A percentile compares a stretch with the other conserved stretches of the same genome.
phyloP scores from a whole-genome alignment of 2,113 vertebrate genomes.

The Festucalex cinctus region DNA sequence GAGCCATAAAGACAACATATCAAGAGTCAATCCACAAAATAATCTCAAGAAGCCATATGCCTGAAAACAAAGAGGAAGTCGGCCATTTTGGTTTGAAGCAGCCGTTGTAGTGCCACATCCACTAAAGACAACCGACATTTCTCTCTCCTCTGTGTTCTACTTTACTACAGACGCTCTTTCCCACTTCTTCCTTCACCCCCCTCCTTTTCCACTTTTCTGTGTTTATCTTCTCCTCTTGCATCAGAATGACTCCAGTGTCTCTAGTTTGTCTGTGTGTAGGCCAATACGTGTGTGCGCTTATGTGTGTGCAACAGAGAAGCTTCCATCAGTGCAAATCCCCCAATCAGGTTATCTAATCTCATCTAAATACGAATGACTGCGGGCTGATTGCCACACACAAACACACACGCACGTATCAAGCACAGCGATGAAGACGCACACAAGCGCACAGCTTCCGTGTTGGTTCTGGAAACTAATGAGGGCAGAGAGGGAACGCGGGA shows the following conservation, averaged over 20 bases:
- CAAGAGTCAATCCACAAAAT: no score
- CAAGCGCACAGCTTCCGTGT: neutral
- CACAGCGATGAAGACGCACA: neutral
- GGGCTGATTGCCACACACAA: neutral
- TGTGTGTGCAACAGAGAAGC: neutral
- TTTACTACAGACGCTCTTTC: neutral
- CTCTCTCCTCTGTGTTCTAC: neutral
- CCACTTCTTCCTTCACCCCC: neutral
- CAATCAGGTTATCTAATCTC: conserved; percentile 8
- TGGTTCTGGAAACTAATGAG: conserved; percentile 25
- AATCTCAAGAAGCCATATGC: no score
- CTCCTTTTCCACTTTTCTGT: neutral
- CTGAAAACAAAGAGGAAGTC: no score
- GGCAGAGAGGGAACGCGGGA: conserved; percentile 14
- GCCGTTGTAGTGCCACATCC: no score
- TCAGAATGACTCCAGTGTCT: neutral
- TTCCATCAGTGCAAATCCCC: neutral
- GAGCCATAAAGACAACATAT: no score
- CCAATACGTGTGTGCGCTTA: neutral
- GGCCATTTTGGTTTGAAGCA: no score
- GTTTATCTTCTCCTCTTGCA: neutral
- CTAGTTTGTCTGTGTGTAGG: neutral
- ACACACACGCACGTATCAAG: neutral
- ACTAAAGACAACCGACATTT: neutral
- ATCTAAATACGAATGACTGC: conserved; percentile 2